Evolutionary conservation across 2,797 vertebrate species (phyloP).

Genomic region (Bucorvus abyssinicus): DNA sequence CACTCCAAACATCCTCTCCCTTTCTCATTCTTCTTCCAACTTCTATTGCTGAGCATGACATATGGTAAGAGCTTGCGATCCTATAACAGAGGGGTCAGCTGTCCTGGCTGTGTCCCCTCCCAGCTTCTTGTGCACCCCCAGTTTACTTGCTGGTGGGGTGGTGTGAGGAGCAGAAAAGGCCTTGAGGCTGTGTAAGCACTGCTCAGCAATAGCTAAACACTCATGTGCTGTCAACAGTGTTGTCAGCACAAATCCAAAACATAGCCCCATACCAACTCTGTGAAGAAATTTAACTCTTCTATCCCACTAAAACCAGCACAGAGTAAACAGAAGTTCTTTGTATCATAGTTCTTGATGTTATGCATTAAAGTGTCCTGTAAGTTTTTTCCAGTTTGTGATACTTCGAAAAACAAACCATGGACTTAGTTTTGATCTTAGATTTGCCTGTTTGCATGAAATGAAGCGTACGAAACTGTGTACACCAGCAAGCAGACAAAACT

Average conservation of each 20-base stretch:
- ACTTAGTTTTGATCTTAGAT: not conserved
- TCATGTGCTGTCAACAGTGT: not conserved
- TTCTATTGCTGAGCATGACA: too few species aligned
- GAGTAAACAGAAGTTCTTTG: not conserved
- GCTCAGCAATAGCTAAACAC: not conserved
- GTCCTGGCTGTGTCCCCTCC: not conserved
- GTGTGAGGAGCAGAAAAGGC: not conserved
- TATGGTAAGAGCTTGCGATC: too few species aligned
- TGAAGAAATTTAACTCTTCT: not conserved
- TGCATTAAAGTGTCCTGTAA: not conserved
- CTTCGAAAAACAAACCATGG: not conserved
- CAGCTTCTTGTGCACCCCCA: not conserved
- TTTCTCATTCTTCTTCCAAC: not conserved
- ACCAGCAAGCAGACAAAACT: not conserved
- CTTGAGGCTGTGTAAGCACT: not conserved
- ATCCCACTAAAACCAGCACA: not conserved
- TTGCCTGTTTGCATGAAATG: not conserved
- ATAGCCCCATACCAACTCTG: not conserved
- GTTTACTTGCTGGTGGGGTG: accelerated
- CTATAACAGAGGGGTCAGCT: not conserved
- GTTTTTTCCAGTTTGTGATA: not conserved
- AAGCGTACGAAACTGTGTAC: not conserved
- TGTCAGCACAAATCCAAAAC: not conserved
- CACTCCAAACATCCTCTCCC: not conserved
- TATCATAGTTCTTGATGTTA: not conserved